Evolutionary conservation across 35 echinoderm and acorn worm species (phyloP).

Genomic region (Holothuria glaberrima): DNA sequence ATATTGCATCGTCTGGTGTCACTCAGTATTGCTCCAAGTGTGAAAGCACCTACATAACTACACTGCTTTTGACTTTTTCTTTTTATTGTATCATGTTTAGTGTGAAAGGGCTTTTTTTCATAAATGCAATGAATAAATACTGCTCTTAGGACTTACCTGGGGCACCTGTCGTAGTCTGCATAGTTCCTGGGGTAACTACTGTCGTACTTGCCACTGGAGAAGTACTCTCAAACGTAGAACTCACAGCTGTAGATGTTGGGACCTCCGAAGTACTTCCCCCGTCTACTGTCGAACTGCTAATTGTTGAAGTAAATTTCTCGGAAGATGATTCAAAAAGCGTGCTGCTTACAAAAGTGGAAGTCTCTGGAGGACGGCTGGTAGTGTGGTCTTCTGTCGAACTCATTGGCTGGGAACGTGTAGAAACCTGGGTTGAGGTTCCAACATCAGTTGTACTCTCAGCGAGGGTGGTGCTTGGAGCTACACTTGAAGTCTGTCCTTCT

Average conservation of each 20-base stretch:
- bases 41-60: too few relatives aligned
- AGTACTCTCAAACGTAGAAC: slow-evolving; percentile 26
- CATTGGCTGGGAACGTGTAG: neutral
- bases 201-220: slow-evolving; percentile 7
- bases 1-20: too few relatives aligned
- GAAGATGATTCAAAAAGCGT: too few relatives aligned
- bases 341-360: too few relatives aligned
- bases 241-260: slow-evolving; percentile 6
- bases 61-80: too few relatives aligned
- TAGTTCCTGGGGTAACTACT: neutral
- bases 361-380: too few relatives aligned
- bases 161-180: neutral
- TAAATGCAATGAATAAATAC: too few relatives aligned
- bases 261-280: neutral
- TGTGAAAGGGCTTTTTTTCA: too few relatives aligned
- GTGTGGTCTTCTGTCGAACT: neutral
- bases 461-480: slow-evolving; percentile 5
- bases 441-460: slow-evolving; percentile 13
- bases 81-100: too few relatives aligned
- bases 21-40: too few relatives aligned
- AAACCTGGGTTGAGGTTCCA: neutral
- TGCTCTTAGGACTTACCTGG: neutral
- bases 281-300: too few relatives aligned
- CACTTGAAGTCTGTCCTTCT: slow-evolving; percentile 5
- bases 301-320: too few relatives aligned